Conservation (phyloP, 2,888 invertebrate genomes). For the Drosophila melanosoma region DNA sequence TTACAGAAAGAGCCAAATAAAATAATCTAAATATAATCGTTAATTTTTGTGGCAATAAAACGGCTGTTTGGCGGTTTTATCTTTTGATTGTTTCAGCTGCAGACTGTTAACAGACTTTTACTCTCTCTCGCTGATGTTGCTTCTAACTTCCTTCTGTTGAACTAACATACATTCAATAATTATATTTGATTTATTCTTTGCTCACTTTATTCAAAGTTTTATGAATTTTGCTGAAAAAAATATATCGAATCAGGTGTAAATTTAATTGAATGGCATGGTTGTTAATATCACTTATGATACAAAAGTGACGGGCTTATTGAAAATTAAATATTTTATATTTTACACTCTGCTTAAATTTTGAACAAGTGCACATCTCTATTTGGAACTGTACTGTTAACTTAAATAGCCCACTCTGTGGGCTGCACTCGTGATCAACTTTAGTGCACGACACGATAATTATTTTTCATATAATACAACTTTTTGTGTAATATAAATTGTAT, state of each 20-base stretch:
- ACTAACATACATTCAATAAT: background rate
- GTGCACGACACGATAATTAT: conserved; percentile 1
- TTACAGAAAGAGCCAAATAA: conserved; percentile 14
- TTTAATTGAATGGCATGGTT: background rate
- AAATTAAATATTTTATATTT: background rate
- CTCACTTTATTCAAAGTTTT: background rate
- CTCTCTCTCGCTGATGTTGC: conserved; percentile 4
- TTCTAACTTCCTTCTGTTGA: background rate
- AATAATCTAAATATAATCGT: background rate
- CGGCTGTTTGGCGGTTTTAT: background rate
- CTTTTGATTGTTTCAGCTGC: background rate
- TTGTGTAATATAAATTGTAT: background rate
- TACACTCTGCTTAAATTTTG: background rate
- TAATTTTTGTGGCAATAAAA: background rate
- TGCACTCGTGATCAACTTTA: conserved; percentile 27
- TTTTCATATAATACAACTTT: background rate
- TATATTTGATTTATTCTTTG: background rate
- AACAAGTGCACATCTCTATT: conserved; percentile 34
- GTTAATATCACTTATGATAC: background rate
- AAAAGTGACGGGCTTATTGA: background rate
- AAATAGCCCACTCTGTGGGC: background rate
- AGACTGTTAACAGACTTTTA: conserved; percentile 10
- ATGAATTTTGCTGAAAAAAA: background rate
- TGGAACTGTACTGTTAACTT: conserved; percentile 14
- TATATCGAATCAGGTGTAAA: background rate